Evolutionary conservation across 2,888 invertebrate genomes (phyloP), one percentile per base, ranked within the genome.

Genomic region (Rhamnusium bicolor): DNA sequence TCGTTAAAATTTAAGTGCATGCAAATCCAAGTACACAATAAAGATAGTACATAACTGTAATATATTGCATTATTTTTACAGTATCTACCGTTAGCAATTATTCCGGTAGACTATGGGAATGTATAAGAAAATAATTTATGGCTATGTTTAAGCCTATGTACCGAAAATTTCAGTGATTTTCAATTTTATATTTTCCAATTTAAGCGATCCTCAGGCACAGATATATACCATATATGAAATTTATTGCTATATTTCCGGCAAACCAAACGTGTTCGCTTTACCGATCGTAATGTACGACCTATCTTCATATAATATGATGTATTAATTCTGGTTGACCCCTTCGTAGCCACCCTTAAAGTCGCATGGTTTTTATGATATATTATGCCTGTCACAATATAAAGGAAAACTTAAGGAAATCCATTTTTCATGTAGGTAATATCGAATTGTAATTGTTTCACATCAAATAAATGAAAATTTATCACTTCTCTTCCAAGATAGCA

Each of bases 121-220:
- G 71, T 63, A 53, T 69, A 73, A 72, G 69, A 71, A 73, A 69
- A 72, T 74, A 76, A 78, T 78, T 76, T 76, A 78, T 75, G 46
- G 62, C 29, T 56, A 8, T 54, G 51, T 75, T 72, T 70, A 70
- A 71, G 73, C 75, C 75, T 69, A 62, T 69, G 65, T 71, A 61
- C 68, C 72, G 72, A 66, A 76, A 79, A 76, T 79, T 75, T 73
- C 76, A 75, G 78, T 77, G 78, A 77, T 80, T 80, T 80, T 81
- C 79, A 80, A 81, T 78, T 81, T 80, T 80, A 80, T 77, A 79
- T 77, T 79, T 77, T 79, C 77, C 80, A 81, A 79, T 81, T 81
- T 77, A 67, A 71, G 74, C 76, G 75, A 79, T 78, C 72, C 74
- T 69, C 72, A 40, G 72, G 73, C 73, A 67, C 72, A 75, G 76